Percentiles rank a stretch among this genome's conserved stretches.
phyloP scores from a whole-genome alignment of 1,140 invertebrate species.

The Propsilocerus akamusi region DNA sequence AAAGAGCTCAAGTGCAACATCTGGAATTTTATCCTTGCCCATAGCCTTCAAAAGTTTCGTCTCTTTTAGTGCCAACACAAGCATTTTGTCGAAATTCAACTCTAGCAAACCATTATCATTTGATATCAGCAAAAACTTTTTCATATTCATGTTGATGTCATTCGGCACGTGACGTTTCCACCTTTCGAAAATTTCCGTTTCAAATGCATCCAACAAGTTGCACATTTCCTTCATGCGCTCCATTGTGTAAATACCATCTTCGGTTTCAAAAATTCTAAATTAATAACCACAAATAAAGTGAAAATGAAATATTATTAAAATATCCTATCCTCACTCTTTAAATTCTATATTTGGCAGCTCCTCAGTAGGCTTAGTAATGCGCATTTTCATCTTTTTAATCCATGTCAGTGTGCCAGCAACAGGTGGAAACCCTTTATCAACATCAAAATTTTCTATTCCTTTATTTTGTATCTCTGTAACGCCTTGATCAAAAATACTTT shows the following conservation, averaged over 20 bases:
- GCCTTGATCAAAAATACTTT: neutral
- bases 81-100: constrained; percentile 8
- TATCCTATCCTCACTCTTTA: constrained; percentile 9
- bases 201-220: neutral
- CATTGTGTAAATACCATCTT: neutral
- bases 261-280: constrained; percentile 25
- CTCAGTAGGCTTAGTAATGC: constrained; percentile 31
- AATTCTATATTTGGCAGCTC: constrained; percentile 19
- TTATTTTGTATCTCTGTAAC: constrained; percentile 9
- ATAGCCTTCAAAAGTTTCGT: constrained; percentile 13
- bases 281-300: constrained; percentile 30
- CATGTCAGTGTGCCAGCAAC: constrained; percentile 47
- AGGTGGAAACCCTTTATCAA: constrained; percentile 45
- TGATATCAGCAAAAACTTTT: neutral
- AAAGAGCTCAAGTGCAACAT: constrained; percentile 21
- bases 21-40: constrained; percentile 10
- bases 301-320: constrained; percentile 6
- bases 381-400: constrained; percentile 37
- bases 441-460: constrained; percentile 17
- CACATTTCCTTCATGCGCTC: neutral
- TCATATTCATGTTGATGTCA: neutral
- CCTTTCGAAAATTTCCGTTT: neutral
- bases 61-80: constrained; percentile 14
- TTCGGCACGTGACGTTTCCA: neutral
- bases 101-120: neutral